Base-by-base conservation (phyloP, 2,797 vertebrate genomes). In the Malurus splendens region DNA sequence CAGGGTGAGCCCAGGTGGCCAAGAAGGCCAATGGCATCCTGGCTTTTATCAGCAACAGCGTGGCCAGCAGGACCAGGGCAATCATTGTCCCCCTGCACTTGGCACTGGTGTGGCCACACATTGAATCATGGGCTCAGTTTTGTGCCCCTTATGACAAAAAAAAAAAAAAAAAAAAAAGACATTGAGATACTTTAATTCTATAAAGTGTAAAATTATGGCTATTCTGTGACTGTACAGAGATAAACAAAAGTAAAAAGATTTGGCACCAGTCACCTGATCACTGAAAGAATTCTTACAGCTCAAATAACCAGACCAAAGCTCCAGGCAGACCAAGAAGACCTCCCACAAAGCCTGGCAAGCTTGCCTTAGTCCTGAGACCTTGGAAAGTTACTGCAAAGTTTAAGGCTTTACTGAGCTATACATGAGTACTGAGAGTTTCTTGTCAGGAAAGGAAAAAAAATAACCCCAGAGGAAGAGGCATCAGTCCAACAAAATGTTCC, bases 11-110 rank as follows among this genome's bases (percentile, higher is more conserved):
- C 25, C 33, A 54, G 5, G 30, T 47, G 12, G 20, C 2, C 62
- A 66, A 60, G 39, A 52, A 47, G 25, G 25, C 33, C 33, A 36
- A 0, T 6, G 15, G 25, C 18, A 79, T 11, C 22, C 27, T 54
- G 54, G 47, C 5, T 8, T 60, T 15, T 4, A 24, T 28, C 18
- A 66, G 25, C 13, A 47, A 47, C 5, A 41, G 12, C 18, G 52
- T 33, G 33, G 24, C 17, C 39, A 27, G 15, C 3, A 44, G 10
- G 17, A 9, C 10, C 33, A 86, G 22, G 33, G 10, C 25, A n/a
- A 0, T 0, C 17, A 24, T 2, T 45, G 13, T 24, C 3, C 12
- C 18, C 25, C 30, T 47, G 18, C n/a, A 11, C 10, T 19, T 2
- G 2, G 17, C 9, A 18, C 7, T 45, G 14, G 7, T 33, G 28